phyloP scores from a whole-genome alignment of 1,140 invertebrate species.

The Drosophila athabasca region DNA sequence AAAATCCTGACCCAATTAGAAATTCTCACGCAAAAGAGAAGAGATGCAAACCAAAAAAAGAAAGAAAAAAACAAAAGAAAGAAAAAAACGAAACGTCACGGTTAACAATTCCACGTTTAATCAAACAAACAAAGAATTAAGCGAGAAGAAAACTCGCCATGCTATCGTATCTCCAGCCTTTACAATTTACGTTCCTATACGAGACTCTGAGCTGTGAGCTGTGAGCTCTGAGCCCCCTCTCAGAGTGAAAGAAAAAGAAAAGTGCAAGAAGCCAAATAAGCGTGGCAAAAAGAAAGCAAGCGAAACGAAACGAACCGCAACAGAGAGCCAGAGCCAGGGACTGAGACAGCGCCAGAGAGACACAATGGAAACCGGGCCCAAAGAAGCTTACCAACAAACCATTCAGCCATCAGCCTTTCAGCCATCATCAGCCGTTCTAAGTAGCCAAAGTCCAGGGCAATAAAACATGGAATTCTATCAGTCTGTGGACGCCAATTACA shows the following conservation, averaged over 20 bases:
- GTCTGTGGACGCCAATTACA: constrained; percentile 10
- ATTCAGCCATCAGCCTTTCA: background rate
- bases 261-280: constrained; percentile 56
- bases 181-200: constrained; percentile 13
- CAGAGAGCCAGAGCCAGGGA: background rate
- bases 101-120: constrained; percentile 75
- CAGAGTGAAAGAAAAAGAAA: constrained; percentile 61
- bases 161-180: constrained; percentile 27
- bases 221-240: constrained; percentile 12
- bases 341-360: background rate
- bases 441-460: constrained; percentile 30
- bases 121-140: constrained; percentile 65
- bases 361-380: constrained; percentile 51
- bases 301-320: constrained; percentile 54
- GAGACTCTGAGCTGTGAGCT: background rate
- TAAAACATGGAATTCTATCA: constrained; percentile 36
- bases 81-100: constrained; percentile 71
- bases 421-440: constrained; percentile 30
- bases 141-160: constrained; percentile 36
- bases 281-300: constrained; percentile 67
- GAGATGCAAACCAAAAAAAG: constrained; percentile 23
- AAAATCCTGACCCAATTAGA: constrained; percentile 73
- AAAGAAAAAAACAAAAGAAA: constrained; percentile 11
- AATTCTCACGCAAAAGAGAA: constrained; percentile 76
- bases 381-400: constrained; percentile 54